Evolutionary conservation across 1,140 invertebrate species (phyloP).

Genomic region (Macrocentrus cingulum): DNA sequence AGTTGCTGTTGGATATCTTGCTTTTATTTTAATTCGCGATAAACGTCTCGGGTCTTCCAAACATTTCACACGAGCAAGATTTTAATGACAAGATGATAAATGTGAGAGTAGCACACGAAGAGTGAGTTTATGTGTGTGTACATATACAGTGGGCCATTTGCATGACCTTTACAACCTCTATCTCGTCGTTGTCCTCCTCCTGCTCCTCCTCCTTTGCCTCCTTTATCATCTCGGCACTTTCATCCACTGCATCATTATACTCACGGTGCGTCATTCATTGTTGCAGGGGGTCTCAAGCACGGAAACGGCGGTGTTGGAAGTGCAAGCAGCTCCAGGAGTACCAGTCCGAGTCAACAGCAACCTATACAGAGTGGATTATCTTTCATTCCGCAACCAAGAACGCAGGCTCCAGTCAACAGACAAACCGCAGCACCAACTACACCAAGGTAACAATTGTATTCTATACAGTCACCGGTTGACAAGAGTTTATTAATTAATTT

Average conservation of each 20-base stretch:
- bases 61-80: not conserved
- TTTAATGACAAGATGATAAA: not conserved
- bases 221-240: not conserved
- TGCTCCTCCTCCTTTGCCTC: no score
- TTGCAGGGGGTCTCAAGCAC: slow-evolving; percentile 47
- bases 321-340: slow-evolving; percentile 54
- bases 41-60: not conserved
- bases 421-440: slow-evolving; percentile 44
- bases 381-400: slow-evolving; percentile 53
- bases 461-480: not conserved
- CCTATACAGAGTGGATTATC: slow-evolving; percentile 45
- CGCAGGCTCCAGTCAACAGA: slow-evolving; percentile 41
- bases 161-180: not conserved
- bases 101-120: not conserved
- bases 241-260: not conserved
- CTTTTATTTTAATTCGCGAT: not conserved
- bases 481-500: not conserved
- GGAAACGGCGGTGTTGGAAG: slow-evolving; percentile 51
- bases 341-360: slow-evolving; percentile 54
- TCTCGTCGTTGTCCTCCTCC: not conserved
- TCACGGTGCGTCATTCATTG: slow-evolving; percentile 15
- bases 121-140: not conserved
- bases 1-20: not conserved
- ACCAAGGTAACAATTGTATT: slow-evolving; percentile 39
- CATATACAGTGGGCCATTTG: not conserved